phyloP scores from a whole-genome alignment of 2,888 invertebrate species.

The Ellobium chinense region DNA sequence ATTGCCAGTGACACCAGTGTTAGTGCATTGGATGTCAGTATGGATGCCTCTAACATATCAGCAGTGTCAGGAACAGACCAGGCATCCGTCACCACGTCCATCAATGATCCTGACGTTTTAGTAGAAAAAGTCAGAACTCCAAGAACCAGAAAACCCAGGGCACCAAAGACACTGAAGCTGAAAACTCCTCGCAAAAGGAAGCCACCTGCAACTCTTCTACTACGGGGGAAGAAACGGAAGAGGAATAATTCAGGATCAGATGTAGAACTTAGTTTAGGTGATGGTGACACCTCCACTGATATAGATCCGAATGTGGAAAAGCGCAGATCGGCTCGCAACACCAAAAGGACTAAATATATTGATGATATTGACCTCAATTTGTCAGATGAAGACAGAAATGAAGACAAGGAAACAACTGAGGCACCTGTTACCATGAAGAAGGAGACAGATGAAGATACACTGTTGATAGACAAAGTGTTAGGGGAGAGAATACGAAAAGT shows the following conservation, averaged over 20 bases:
- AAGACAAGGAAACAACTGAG: conserved; percentile 51
- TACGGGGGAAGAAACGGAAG: conserved; percentile 68
- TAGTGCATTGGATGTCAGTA: conserved; percentile 13
- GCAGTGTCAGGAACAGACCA: conserved; percentile 39
- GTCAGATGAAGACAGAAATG: conserved; percentile 74
- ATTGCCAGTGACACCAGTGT: conserved; percentile 5
- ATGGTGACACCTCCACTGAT: conserved; percentile 60
- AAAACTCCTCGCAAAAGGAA: conserved; percentile 65
- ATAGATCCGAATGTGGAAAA: conserved; percentile 69
- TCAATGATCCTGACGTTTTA: conserved; percentile 46
- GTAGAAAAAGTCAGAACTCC: conserved; percentile 56
- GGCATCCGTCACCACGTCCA: neutral
- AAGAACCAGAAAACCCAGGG: conserved; percentile 40
- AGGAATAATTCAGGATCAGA: conserved; percentile 72
- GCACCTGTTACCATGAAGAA: conserved; percentile 59
- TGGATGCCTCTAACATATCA: conserved; percentile 26
- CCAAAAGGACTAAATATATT: conserved; percentile 77
- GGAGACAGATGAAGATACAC: conserved; percentile 73
- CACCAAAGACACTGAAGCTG: conserved; percentile 56
- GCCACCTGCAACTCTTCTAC: conserved; percentile 74
- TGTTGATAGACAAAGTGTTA: conserved; percentile 78
- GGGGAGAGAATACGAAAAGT: conserved; percentile 69
- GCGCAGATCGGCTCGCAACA: conserved; percentile 78
- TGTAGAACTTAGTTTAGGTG: conserved; percentile 63
- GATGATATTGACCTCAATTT: conserved; percentile 77